Conservation (phyloP, 2,113 vertebrate species). For the Brienomyrus longianalis region DNA sequence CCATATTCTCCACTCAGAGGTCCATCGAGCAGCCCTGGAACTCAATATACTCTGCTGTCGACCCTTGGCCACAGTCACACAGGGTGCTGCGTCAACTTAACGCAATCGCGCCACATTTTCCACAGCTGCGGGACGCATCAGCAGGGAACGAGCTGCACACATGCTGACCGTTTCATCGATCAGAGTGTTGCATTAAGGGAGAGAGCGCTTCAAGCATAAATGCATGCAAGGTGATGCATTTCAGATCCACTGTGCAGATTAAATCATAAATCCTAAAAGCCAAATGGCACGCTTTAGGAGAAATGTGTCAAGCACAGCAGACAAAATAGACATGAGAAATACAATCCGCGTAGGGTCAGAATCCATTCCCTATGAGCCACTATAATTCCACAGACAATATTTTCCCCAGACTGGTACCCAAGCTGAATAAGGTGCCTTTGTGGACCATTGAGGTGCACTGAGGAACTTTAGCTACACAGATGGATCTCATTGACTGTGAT, state of each 20-base stretch:
- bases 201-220: conserved; percentile 45
- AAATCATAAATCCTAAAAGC: conserved; percentile 59
- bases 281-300: conserved; percentile 49
- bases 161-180: conserved; percentile 47
- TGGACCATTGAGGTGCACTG: not conserved
- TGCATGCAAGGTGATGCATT: conserved; percentile 59
- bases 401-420: not conserved
- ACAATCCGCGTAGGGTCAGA: conserved; percentile 45
- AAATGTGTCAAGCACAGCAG: conserved; percentile 55
- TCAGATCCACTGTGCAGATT: conserved; percentile 57
- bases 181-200: conserved; percentile 47
- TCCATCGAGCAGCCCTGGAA: conserved; percentile 20
- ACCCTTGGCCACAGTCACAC: conserved; percentile 33
- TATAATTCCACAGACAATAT: conserved; percentile 30
- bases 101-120: conserved; percentile 41
- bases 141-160: conserved; percentile 56
- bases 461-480: conserved; percentile 13
- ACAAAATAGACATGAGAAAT: conserved; percentile 46
- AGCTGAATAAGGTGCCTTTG: not conserved
- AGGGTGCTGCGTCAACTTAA: conserved; percentile 31
- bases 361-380: conserved; percentile 24
- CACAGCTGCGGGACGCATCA: conserved; percentile 46
- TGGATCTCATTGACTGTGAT: not conserved
- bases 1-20: conserved; percentile 9
- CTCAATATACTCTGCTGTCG: conserved; percentile 33